These are phyloP conservation scores for Daboia siamensis DNA, from an alignment of 2,113 vertebrate species.

Conservation along the genomic window DNA sequence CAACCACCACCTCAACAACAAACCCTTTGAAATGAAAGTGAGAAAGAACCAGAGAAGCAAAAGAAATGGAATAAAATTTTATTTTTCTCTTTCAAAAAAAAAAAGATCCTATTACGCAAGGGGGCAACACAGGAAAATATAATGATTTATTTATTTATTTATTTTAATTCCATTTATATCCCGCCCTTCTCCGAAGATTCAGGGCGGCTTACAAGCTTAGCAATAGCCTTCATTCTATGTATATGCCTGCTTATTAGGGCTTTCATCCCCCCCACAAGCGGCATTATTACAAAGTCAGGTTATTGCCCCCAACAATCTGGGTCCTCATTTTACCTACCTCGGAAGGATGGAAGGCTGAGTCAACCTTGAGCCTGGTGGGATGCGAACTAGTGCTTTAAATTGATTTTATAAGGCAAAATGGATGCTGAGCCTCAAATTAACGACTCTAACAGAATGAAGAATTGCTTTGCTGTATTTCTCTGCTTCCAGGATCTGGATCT, in stretches of 20 bases:
- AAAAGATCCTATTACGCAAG: background rate
- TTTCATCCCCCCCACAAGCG: too few species aligned
- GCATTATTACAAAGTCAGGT: too few species aligned
- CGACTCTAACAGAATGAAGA: background rate
- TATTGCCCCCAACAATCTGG: too few species aligned
- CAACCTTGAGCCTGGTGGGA: too few species aligned
- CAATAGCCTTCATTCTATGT: too few species aligned
- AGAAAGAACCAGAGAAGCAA: background rate
- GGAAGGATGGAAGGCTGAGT: too few species aligned
- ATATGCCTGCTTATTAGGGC: too few species aligned
- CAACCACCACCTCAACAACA: background rate
- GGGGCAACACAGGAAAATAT: background rate
- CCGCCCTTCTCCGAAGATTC: too few species aligned
- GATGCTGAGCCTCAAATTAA: conserved; percentile 14
- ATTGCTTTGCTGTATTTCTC: background rate
- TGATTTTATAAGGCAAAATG: background rate
- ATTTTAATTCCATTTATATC: too few species aligned
- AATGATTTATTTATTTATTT: too few species aligned
- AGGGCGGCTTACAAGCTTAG: too few species aligned
- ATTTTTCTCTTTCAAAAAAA: background rate
- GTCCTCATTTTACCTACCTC: too few species aligned
- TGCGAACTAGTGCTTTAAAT: conserved; percentile 16
- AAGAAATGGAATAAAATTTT: background rate
- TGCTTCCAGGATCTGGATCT: background rate
- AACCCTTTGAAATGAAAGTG: background rate